These are phyloP conservation scores for Nannoperca obscura DNA, from an alignment of 2,797 vertebrate species.

Conservation along the genomic window DNA sequence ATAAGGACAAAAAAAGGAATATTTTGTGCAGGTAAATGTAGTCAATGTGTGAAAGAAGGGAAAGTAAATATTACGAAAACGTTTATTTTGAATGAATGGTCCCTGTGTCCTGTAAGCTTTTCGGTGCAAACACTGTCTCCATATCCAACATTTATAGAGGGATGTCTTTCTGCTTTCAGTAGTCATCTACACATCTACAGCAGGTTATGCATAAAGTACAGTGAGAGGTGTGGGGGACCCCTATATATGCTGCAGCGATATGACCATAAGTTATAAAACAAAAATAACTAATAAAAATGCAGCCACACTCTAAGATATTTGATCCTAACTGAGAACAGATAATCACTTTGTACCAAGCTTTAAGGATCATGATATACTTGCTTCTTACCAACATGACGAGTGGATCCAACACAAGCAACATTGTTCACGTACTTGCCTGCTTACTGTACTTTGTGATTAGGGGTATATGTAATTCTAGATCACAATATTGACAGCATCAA, in stretches of 20 bases:
- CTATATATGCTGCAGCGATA: conserved; percentile 23
- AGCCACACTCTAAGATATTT: neutral
- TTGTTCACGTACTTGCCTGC: neutral
- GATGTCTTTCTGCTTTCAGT: conserved; percentile 18
- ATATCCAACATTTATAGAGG: neutral
- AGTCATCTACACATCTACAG: conserved; percentile 3
- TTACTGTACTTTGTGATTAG: neutral
- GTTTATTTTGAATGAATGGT: neutral
- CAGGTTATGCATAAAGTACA: conserved; percentile 4
- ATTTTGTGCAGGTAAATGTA: no score
- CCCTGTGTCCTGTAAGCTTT: neutral
- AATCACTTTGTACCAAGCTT: neutral
- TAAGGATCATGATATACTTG: conserved; percentile 9
- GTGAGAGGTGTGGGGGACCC: neutral
- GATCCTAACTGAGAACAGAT: neutral
- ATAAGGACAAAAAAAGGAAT: no score
- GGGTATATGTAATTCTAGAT: neutral
- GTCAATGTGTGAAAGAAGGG: neutral
- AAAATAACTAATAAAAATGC: neutral
- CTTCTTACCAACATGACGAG: conserved; percentile 19
- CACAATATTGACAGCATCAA: neutral
- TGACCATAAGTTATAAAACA: neutral
- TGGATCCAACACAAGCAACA: neutral
- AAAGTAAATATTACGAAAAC: neutral
- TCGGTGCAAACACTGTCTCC: conserved; percentile 12